Conservation (phyloP, 2,888 invertebrate genomes). For the Leptinotarsa juncta region DNA sequence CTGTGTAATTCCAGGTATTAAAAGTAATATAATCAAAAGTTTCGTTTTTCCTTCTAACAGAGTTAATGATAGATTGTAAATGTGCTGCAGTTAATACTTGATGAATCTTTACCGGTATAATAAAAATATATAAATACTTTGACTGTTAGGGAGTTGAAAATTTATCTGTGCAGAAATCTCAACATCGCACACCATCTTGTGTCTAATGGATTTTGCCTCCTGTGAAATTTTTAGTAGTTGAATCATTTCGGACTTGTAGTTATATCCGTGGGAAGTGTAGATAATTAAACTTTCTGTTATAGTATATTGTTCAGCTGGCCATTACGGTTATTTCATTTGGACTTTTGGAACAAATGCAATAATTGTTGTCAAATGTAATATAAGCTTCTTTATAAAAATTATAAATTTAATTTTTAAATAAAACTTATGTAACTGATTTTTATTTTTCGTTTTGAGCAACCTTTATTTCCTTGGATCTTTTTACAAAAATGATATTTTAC, state of each 20-base stretch:
- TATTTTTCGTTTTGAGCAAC: slow-evolving; percentile 19
- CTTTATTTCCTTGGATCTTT: background rate
- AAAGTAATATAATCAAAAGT: slow-evolving; percentile 36
- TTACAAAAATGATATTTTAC: background rate
- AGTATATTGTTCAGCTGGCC: slow-evolving; percentile 34
- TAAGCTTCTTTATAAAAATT: slow-evolving; percentile 58
- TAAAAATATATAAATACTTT: slow-evolving; percentile 23
- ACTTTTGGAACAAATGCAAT: slow-evolving; percentile 47
- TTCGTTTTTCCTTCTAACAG: slow-evolving; percentile 31
- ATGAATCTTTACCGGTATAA: slow-evolving; percentile 35
- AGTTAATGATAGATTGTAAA: slow-evolving; percentile 29
- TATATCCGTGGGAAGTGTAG: slow-evolving; percentile 40
- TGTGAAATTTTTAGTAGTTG: slow-evolving; percentile 44
- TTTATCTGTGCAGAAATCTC: slow-evolving; percentile 16
- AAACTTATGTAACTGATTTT: slow-evolving; percentile 52
- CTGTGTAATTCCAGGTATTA: slow-evolving; percentile 40
- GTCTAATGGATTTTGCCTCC: slow-evolving; percentile 33
- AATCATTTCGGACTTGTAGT: slow-evolving; percentile 42
- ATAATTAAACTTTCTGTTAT: slow-evolving; percentile 42
- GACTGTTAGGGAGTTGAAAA: slow-evolving; percentile 37
- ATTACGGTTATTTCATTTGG: slow-evolving; percentile 48
- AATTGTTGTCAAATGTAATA: slow-evolving; percentile 55
- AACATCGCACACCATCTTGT: slow-evolving; percentile 23
- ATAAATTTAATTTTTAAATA: slow-evolving; percentile 60
- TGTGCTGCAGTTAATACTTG: slow-evolving; percentile 39